Percentiles rank a stretch among this genome's conserved stretches.
phyloP scores from a whole-genome alignment of 2,113 vertebrate species.

The Halichoeres trimaculatus region DNA sequence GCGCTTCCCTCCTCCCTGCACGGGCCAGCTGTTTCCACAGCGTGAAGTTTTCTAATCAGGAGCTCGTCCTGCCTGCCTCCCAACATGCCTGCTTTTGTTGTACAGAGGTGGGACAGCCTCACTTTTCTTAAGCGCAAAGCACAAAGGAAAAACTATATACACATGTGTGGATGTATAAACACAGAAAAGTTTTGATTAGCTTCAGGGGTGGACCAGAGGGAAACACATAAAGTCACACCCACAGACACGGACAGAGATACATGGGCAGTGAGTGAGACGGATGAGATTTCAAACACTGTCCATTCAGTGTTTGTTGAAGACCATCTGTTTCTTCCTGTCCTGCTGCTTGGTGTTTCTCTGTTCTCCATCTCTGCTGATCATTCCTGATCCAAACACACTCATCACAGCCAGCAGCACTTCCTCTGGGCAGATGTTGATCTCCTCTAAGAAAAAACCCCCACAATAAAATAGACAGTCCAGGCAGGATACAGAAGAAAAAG shows the following conservation, averaged over 20 bases:
- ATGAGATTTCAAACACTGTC: slow-evolving; percentile 74
- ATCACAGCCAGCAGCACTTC: slow-evolving; percentile 54
- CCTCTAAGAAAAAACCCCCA: slow-evolving; percentile 52
- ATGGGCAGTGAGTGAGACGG: slow-evolving; percentile 43
- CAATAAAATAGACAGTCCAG: slow-evolving; percentile 15
- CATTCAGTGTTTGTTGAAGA: slow-evolving; percentile 68
- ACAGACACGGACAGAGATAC: not conserved
- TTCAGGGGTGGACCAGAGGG: slow-evolving; percentile 20
- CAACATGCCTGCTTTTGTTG: slow-evolving; percentile 65
- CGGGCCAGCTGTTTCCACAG: slow-evolving; percentile 76
- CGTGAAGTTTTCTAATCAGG: slow-evolving; percentile 69
- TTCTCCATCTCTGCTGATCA: slow-evolving; percentile 57
- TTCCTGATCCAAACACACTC: slow-evolving; percentile 58
- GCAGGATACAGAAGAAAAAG: slow-evolving; percentile 4
- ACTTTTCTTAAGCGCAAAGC: slow-evolving; percentile 44
- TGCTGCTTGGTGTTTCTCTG: slow-evolving; percentile 56
- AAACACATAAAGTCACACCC: slow-evolving; percentile 2
- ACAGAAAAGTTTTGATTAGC: slow-evolving; percentile 66
- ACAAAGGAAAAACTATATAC: slow-evolving; percentile 33
- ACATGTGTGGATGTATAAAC: slow-evolving; percentile 54
- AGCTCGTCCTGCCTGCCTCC: slow-evolving; percentile 44
- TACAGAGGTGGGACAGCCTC: slow-evolving; percentile 44
- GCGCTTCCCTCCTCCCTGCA: slow-evolving; percentile 48
- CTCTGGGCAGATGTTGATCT: slow-evolving; percentile 65
- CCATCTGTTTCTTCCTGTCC: slow-evolving; percentile 81